Evolutionary conservation across 2,113 vertebrate species (phyloP).

Genomic region (Podarcis muralis): DNA sequence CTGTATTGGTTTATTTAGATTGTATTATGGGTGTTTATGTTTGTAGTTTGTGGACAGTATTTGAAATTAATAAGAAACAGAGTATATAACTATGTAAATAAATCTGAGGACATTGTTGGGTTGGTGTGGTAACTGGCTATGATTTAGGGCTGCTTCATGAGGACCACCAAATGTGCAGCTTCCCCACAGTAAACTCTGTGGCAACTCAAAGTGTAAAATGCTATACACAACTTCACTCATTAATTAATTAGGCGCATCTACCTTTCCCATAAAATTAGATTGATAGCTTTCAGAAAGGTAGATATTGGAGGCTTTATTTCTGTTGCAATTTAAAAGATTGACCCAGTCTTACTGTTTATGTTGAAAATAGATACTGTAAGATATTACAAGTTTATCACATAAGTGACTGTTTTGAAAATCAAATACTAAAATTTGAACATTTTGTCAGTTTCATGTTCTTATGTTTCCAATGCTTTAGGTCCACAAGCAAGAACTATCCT

Average conservation of each 20-base stretch:
- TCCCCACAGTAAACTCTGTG: too few relatives aligned
- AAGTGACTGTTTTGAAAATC: neutral
- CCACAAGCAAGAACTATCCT: conserved; percentile 98
- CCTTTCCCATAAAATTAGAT: neutral
- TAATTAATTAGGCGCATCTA: neutral
- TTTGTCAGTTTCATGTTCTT: neutral
- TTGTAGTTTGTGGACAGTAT: neutral
- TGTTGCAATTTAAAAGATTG: neutral
- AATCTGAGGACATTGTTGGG: neutral
- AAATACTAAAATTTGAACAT: neutral
- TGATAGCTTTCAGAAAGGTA: neutral
- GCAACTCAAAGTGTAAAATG: neutral
- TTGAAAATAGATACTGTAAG: neutral
- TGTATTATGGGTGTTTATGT: neutral
- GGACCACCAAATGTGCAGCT: too few relatives aligned
- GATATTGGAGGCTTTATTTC: neutral
- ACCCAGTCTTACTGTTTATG: neutral
- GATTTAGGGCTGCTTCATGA: neutral
- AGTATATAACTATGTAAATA: neutral
- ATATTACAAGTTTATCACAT: neutral
- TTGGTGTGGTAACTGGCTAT: neutral
- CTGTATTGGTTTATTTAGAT: neutral
- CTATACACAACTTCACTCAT: neutral
- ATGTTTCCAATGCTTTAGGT: conserved; percentile 76
- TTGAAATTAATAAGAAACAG: neutral